Evolutionary conservation across 2,888 invertebrate species (phyloP), one percentile per base, ranked within the genome.

Genomic region (Ochlodes sylvanus): DNA sequence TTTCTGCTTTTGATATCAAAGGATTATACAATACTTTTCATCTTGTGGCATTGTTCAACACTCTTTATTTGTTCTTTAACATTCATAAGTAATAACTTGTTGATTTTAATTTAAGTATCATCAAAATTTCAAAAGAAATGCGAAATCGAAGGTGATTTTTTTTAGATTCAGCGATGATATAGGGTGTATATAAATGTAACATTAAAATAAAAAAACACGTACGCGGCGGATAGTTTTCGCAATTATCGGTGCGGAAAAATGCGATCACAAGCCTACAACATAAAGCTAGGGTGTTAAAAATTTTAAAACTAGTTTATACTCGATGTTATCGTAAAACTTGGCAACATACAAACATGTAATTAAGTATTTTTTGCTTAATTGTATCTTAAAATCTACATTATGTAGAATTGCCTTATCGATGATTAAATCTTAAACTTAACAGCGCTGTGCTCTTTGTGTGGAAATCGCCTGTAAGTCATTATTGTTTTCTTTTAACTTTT

Each of bases 351-450:
- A 60, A 50, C 61, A 50, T 50, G 61, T 47, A 47, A 61, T 61
- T 50, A 60, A 50, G 47, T 60, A 34, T 61, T 61, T 61, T 61
- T 61, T 60, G 15, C 32, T 44, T 47, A 61, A 61, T 61, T 61
- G 47, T 47, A 61, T 61, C 61, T 61, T n/a, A 12, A 63, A 55
- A 55, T 55, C 63, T 34, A 63, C 55, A 32, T 64, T 32, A 57
- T 21, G 64, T 64, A 50, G 38, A 15, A 57, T 34, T 57, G 57
- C 50, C 50, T 62, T 65, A 65, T 65, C 65, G 65, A 58, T 58
- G 57, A 58, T 64, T 65, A 58, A 65, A 65, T 65, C 65, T 57
- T 38, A 15, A 64, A 57, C 19, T 58, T 65, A 57, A 65, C 50
- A 57, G 57, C 65, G 41, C 41, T 57, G 57, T 47, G 42, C 44